Evolutionary conservation across 2,888 invertebrate species (phyloP).

Genomic region (Harpalus rufipes): DNA sequence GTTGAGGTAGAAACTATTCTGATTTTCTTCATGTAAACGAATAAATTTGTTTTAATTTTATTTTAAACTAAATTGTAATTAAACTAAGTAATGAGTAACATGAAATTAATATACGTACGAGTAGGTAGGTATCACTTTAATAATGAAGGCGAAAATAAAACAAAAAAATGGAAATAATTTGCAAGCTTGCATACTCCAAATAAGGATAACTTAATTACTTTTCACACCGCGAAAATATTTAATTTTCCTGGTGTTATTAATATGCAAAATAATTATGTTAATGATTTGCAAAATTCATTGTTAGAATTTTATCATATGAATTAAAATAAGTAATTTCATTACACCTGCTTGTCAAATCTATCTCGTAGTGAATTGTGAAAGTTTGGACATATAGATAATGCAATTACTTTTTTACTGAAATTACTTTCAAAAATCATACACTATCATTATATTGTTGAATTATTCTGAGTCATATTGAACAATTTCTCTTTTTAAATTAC

Average conservation of each 20-base stretch:
- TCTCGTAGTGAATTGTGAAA: background rate
- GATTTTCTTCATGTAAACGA: no score
- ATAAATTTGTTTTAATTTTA: no score
- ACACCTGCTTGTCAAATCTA: background rate
- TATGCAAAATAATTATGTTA: background rate
- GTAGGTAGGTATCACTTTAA: background rate
- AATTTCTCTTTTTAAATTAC: background rate
- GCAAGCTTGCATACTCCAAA: background rate
- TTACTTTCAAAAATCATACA: constrained; percentile 3
- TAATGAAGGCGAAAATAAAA: background rate
- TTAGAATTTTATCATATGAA: background rate
- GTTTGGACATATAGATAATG: background rate
- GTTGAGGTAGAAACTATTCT: no score
- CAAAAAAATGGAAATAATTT: background rate
- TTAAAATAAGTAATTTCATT: constrained; percentile 7
- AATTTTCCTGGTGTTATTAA: background rate
- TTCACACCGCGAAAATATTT: constrained; percentile 2
- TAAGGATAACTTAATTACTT: constrained; percentile 2
- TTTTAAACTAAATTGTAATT: no score
- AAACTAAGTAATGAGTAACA: no score
- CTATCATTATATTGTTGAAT: background rate
- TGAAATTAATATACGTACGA: no score
- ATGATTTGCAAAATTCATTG: constrained; percentile 3
- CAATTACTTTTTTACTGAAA: constrained; percentile 2
- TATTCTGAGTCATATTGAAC: background rate